phyloP scores from a whole-genome alignment of 2,888 invertebrate species.

The Eristalinus sepulchralis region DNA sequence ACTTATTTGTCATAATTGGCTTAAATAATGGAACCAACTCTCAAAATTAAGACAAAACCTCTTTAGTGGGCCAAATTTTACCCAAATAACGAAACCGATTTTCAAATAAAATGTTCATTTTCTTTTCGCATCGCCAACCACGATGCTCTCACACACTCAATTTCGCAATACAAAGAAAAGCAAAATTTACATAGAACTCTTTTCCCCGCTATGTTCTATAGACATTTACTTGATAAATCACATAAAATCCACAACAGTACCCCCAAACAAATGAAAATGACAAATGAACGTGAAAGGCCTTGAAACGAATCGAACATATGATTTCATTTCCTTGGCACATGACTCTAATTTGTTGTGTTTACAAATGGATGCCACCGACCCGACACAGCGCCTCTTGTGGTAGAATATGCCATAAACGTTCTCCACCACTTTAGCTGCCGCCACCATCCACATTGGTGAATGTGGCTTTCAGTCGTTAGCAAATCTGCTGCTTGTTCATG shows the following conservation, averaged over 20 bases:
- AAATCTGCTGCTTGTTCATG: background rate
- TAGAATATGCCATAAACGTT: background rate
- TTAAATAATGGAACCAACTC: too few relatives aligned
- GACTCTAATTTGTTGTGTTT: constrained; percentile 52
- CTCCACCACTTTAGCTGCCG: background rate
- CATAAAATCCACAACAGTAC: background rate
- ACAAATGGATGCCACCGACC: constrained; percentile 44
- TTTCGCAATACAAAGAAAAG: background rate
- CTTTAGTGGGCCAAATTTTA: too few relatives aligned
- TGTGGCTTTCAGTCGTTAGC: background rate
- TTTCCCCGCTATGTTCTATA: background rate
- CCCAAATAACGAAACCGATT: too few relatives aligned
- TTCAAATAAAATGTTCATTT: too few relatives aligned
- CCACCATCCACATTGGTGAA: background rate
- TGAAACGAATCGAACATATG: constrained; percentile 59
- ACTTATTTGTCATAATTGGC: too few relatives aligned
- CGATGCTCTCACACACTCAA: background rate
- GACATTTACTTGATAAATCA: background rate
- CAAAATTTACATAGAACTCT: background rate
- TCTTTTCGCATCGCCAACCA: background rate
- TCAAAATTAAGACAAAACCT: too few relatives aligned
- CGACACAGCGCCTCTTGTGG: constrained; percentile 14
- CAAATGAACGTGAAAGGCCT: constrained; percentile 57
- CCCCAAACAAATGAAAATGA: constrained; percentile 17
- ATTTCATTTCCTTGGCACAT: constrained; percentile 67